phyloP scores from a whole-genome alignment of 2,797 vertebrate genomes.

The Danio aesculapii region DNA sequence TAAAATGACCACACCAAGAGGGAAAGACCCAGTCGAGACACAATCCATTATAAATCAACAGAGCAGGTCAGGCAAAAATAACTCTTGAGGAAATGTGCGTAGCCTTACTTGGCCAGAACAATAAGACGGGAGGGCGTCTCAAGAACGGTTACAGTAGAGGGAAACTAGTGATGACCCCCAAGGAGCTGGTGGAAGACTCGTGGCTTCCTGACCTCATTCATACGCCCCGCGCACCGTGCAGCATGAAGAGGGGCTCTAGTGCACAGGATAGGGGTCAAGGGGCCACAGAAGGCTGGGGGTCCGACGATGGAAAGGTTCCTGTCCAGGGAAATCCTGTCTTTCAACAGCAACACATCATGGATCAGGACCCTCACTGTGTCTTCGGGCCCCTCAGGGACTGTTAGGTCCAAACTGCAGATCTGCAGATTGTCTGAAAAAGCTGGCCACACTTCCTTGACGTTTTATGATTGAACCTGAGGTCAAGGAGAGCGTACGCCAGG shows the following conservation, averaged over 20 bases:
- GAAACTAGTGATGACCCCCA: conserved; percentile 57
- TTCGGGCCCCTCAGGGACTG: conserved; percentile 44
- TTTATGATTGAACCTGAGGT: conserved; percentile 15
- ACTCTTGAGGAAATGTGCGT: conserved; percentile 62
- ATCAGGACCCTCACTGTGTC: conserved; percentile 44
- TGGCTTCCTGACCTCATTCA: conserved; percentile 69
- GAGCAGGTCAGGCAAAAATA: conserved; percentile 73
- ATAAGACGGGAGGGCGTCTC: conserved; percentile 64
- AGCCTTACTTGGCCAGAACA: conserved; percentile 71
- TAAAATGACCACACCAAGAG: conserved; percentile 6
- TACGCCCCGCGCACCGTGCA: conserved; percentile 51
- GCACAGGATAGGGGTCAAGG: conserved; percentile 68
- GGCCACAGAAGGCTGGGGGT: conserved; percentile 35
- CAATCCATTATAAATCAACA: conserved; percentile 68
- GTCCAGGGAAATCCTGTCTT: conserved; percentile 82
- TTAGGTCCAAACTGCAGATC: background rate
- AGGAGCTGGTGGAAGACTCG: conserved; percentile 74
- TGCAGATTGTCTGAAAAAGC: background rate
- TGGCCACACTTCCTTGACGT: conserved; percentile 27
- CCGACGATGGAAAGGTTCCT: conserved; percentile 70
- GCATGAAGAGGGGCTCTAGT: conserved; percentile 41
- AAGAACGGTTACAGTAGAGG: conserved; percentile 51
- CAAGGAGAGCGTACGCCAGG: background rate
- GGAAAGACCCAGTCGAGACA: conserved; percentile 48
- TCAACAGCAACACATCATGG: conserved; percentile 63